Evolutionary conservation across 2,113 vertebrate species (phyloP).

Genomic region (Catharus bicknelli): DNA sequence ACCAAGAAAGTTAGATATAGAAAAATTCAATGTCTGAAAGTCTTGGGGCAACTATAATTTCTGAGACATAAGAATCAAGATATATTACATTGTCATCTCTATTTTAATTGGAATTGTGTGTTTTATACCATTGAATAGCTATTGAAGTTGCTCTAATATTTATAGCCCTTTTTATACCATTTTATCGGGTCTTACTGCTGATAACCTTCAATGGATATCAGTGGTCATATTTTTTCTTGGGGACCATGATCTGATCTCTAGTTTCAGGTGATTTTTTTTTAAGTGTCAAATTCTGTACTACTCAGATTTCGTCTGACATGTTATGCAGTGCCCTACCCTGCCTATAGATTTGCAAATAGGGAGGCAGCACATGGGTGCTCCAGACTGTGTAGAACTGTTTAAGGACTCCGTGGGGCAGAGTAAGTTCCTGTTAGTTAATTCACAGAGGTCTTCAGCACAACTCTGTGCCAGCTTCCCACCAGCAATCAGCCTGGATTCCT

Average conservation of each 20-base stretch:
- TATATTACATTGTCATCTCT: neutral
- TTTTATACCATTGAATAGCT: neutral
- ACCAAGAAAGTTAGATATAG: neutral
- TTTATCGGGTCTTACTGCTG: neutral
- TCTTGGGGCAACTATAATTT: neutral
- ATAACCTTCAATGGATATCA: neutral
- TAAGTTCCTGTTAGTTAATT: neutral
- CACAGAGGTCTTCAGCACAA: neutral
- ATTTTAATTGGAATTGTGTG: neutral
- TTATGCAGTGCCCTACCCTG: neutral
- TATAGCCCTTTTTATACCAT: neutral
- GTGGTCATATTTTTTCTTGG: neutral
- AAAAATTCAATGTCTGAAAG: neutral
- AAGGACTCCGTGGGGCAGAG: neutral
- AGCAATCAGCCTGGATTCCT: neutral
- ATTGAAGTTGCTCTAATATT: neutral
- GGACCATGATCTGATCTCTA: neutral
- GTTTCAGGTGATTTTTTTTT: neutral
- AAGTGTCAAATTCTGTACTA: neutral
- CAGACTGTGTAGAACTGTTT: neutral
- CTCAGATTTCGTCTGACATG: neutral
- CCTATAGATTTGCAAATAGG: neutral
- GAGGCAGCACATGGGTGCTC: neutral
- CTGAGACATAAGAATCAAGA: neutral
- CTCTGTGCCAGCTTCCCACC: neutral